Evolutionary conservation across 2,797 vertebrate genomes (phyloP), one percentile per base, ranked within the genome.

Genomic region (Cossypha caffra): DNA sequence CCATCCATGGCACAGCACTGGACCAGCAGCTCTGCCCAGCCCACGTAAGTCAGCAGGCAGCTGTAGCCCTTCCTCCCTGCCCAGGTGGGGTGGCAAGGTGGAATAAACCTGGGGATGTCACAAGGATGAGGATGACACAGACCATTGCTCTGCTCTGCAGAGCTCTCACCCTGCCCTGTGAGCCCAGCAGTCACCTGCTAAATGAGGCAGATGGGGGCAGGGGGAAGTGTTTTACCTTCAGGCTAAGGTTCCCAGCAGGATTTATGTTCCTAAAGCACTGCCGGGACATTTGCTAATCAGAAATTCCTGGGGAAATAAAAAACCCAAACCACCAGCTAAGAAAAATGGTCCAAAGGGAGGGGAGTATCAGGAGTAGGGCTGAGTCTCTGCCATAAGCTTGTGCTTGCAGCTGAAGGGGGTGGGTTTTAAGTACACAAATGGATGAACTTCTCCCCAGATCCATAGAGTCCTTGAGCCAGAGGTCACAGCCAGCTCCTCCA

Each of bases 21-120:
- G 84, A 93, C 94, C 62, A 0, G 58, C 88, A 80, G 96, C 54
- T 97, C 98, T 20, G 85, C 97, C 47, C 79, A 97, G 63, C 96
- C 98, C 19, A 72, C 1, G 97, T 98, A 96, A 96, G 98, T 92
- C 29, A 93, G 63, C 9, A 21, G 29, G 40, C 31, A 84, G 47
- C 45, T 50, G 20, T 2, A 19, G 40, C 35, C 35, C 45, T 24
- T 58, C 12, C 11, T 66, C 59, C 59, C 81, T 52, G 38, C 63
- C 24, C 4, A 9, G 16, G 2, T 21, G 1, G 23, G 55, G n/a
- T 40, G 57, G 29, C 38, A 57, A 28, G 37, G 45, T 33, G 33
- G 26, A 55, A 57, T n/a, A 37, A 75, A 69, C 1, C 0, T 15
- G 23, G 67, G 37, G 8, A 5, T 59, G 42, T 73, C 42, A 16